Conservation (phyloP, 1,140 invertebrate species). For the Zaprionus ornatus region DNA sequence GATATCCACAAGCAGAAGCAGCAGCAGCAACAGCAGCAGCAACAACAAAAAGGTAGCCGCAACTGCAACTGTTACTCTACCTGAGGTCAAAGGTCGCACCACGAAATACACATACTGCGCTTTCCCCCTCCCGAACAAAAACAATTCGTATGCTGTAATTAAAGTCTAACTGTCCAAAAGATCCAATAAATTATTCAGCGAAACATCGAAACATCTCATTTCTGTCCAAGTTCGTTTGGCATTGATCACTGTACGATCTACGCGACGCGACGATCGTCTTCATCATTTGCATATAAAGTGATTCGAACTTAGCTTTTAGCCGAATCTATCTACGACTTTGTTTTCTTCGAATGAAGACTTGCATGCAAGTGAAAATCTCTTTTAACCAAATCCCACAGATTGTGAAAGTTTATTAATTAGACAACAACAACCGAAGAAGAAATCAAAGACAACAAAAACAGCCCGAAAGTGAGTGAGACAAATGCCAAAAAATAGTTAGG, state of each 20-base stretch:
- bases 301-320: conserved; percentile 53
- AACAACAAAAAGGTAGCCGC: conserved; percentile 33
- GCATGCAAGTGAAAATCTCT: conserved; percentile 73
- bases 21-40: background rate
- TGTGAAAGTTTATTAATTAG: conserved; percentile 82
- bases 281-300: conserved; percentile 75
- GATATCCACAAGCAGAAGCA: conserved; percentile 53
- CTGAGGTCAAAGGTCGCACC: conserved; percentile 65
- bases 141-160: conserved; percentile 55
- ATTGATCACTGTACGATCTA: conserved; percentile 32
- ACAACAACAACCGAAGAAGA: conserved; percentile 35
- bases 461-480: conserved; percentile 17
- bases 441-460: conserved; percentile 19
- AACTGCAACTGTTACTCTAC: conserved; percentile 54
- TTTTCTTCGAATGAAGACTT: conserved; percentile 26
- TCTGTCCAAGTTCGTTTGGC: conserved; percentile 17
- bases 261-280: background rate
- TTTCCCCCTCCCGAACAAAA: conserved; percentile 22
- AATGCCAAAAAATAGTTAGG: background rate
- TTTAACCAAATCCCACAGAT: conserved; percentile 32
- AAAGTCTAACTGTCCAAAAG: conserved; percentile 73
- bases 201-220: conserved; percentile 1
- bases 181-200: conserved; percentile 68
- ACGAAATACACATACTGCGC: background rate
- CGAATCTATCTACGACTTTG: conserved; percentile 18